phyloP scores from a whole-genome alignment of 2,888 invertebrate species.

The Agrotis clavis region DNA sequence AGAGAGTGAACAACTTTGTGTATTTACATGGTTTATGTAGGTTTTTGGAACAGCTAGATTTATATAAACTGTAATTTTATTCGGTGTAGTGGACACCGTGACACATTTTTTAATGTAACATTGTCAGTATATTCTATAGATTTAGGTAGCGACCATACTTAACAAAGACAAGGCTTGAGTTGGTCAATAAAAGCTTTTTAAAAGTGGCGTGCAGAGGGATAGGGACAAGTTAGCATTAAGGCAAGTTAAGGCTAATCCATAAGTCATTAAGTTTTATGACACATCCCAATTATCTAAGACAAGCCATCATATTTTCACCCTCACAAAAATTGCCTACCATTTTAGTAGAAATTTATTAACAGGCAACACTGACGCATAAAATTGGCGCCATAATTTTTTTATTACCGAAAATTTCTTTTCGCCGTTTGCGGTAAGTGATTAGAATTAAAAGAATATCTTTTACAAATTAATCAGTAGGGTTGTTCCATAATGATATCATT shows the following conservation, averaged over 20 bases:
- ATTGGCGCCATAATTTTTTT: slow-evolving; percentile 11
- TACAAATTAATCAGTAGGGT: slow-evolving; percentile 3
- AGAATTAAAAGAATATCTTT: slow-evolving; percentile 2
- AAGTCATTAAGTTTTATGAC: too few species aligned
- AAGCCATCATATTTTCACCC: neutral
- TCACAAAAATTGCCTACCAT: slow-evolving; percentile 24
- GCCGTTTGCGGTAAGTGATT: slow-evolving; percentile 40
- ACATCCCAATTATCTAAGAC: neutral
- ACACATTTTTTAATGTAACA: too few species aligned
- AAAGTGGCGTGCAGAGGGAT: too few species aligned
- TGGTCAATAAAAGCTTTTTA: too few species aligned
- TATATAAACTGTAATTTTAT: too few species aligned
- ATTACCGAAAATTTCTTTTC: neutral
- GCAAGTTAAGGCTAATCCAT: too few species aligned
- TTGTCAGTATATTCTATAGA: neutral
- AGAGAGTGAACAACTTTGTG: too few species aligned
- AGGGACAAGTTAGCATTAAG: too few species aligned
- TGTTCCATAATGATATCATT: neutral
- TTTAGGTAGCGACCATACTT: neutral
- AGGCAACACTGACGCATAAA: slow-evolving; percentile 33
- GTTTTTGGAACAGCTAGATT: too few species aligned
- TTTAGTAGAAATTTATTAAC: slow-evolving; percentile 41
- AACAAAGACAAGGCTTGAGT: neutral
- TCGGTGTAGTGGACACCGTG: too few species aligned
- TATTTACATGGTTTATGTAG: too few species aligned